Evolutionary conservation across 2,113 vertebrate species (phyloP), one percentile per base, ranked within the genome.

Genomic region (Etia nguti): DNA sequence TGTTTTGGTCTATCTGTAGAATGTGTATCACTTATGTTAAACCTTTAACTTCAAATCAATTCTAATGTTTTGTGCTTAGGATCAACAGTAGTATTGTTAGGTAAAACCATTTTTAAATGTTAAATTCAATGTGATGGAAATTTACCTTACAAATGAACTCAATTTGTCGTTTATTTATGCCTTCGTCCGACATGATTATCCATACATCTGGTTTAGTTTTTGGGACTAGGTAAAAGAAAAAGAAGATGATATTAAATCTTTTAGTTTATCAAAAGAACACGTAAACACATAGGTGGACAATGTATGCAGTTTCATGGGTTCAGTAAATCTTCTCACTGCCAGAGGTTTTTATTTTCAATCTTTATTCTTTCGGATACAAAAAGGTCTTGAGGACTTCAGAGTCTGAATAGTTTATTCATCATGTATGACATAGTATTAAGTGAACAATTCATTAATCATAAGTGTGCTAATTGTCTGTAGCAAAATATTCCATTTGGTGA

Each of bases 121-220:
- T 31, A 54, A 80, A 65, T 1, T 55, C 12, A 52, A 43, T 81
- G 56, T 54, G 38, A 50, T 79, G 6, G 12, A 24, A 68, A 56
- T 81, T 96, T 97, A 99, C 98, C 98, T 98, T 98, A 97, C 96
- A 98, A 22, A 97, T 73, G 5, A 99, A 83, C 65, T 55, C 86
- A 38, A 98, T 93, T n/a, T 26, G 54, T 91, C 94, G 94, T 86
- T 85, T 8, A 85, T 88, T 79, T 3, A 13, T 55, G 16, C 54
- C 86, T 60, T 52, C 82, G 6, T 91, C 57, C 70, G 83, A 46
- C 48, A 95, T 95, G 41, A 94, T 95, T 88, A 90, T 96, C 98
- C 98, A 99, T 79, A 99, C 10, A 73, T 94, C 88, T 13, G 98
- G 98, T 94, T 95, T 94, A 89, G 95, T 95, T 81, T 80, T 90